These are phyloP conservation scores for Stegostoma tigrinum DNA, from an alignment of 2,113 vertebrate species.

Conservation along the genomic window DNA sequence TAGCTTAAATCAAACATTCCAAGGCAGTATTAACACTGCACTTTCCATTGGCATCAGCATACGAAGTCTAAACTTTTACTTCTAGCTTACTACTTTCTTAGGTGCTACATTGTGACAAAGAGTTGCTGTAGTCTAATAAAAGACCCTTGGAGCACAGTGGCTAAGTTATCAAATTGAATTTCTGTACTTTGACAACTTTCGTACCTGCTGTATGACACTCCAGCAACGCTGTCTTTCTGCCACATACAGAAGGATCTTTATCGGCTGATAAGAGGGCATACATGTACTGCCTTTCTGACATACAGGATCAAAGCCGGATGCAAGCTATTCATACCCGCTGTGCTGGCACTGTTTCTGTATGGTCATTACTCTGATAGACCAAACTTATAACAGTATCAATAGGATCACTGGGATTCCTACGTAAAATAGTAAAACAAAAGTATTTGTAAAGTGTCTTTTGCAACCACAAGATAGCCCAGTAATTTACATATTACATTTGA, in stretches of 20 bases:
- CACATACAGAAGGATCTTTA: neutral
- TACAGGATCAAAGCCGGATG: neutral
- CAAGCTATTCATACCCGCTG: neutral
- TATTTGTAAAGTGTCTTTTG: too few relatives aligned
- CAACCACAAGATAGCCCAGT: too few relatives aligned
- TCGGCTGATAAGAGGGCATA: neutral
- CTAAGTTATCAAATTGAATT: neutral
- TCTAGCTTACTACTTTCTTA: neutral
- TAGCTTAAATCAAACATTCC: neutral
- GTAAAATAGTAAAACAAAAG: too few relatives aligned
- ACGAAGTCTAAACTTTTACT: neutral
- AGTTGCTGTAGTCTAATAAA: neutral
- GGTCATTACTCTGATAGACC: neutral
- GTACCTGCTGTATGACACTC: neutral
- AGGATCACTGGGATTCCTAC: neutral
- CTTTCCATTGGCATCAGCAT: neutral
- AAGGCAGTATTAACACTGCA: neutral
- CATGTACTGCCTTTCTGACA: neutral
- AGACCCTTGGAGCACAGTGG: neutral
- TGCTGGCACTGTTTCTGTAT: neutral
- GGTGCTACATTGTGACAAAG: neutral
- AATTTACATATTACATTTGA: neutral
- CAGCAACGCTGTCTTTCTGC: neutral
- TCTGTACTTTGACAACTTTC: neutral
- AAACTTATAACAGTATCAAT: neutral